phyloP scores from a whole-genome alignment of 2,113 vertebrate species.

The Aptenodytes forsteri region DNA sequence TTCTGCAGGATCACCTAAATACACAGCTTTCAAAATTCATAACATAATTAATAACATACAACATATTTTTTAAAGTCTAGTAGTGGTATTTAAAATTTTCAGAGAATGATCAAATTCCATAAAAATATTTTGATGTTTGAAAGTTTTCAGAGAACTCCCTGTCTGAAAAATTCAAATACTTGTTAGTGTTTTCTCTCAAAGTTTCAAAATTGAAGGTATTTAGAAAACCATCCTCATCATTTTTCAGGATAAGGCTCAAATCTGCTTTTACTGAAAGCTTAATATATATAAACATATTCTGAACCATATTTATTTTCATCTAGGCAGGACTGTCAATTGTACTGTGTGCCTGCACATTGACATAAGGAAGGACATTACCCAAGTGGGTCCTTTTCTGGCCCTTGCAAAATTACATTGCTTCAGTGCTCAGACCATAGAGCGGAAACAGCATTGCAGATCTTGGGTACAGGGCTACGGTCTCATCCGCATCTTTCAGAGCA shows the following conservation, averaged over 20 bases:
- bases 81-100: background rate
- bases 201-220: background rate
- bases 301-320: background rate
- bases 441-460: background rate
- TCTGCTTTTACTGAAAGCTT: background rate
- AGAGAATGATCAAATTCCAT: background rate
- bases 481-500: background rate
- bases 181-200: background rate
- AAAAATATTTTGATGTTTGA: background rate
- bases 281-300: background rate
- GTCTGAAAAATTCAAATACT: background rate
- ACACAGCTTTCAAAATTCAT: background rate
- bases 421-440: background rate
- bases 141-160: background rate
- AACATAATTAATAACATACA: background rate
- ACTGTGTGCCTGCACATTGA: background rate
- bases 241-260: background rate
- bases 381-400: background rate
- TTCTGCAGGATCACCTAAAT: background rate
- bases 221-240: background rate
- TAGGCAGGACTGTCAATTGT: background rate
- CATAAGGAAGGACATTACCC: background rate
- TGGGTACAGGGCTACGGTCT: background rate
- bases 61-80: background rate
- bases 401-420: background rate